Percentiles rank a stretch among this genome's conserved stretches.
phyloP scores from a whole-genome alignment of 2,113 vertebrate genomes.

The Dromiciops gliroides region DNA sequence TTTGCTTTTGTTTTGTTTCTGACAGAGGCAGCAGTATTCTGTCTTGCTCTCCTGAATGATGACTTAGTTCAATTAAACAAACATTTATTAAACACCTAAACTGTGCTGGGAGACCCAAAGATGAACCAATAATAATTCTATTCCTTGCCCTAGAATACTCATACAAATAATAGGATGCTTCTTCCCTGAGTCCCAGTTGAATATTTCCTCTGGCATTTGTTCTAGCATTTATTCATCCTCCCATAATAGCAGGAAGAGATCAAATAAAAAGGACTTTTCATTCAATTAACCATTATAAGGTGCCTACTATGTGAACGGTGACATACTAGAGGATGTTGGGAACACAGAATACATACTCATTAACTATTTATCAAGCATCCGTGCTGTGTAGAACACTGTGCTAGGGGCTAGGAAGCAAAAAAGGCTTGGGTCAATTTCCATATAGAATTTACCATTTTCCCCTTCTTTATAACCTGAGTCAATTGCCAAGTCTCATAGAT shows the following conservation, averaged over 20 bases:
- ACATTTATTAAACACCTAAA: neutral
- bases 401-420: neutral
- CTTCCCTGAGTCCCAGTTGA: neutral
- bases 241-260: neutral
- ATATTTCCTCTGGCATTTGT: neutral
- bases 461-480: neutral
- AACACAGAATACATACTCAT: neutral
- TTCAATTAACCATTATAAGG: neutral
- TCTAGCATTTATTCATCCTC: neutral
- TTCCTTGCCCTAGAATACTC: neutral
- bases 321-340: neutral
- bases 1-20: neutral
- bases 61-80: neutral
- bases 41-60: neutral
- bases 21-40: fast-evolving
- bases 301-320: neutral
- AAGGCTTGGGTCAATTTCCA: neutral
- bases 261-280: neutral
- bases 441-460: neutral
- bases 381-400: neutral
- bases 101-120: neutral
- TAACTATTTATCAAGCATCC: neutral
- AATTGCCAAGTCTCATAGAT: neutral
- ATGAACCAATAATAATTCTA: neutral
- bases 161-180: neutral